phyloP scores from a whole-genome alignment of 2,888 invertebrate genomes.

The Zelleria hepariella region DNA sequence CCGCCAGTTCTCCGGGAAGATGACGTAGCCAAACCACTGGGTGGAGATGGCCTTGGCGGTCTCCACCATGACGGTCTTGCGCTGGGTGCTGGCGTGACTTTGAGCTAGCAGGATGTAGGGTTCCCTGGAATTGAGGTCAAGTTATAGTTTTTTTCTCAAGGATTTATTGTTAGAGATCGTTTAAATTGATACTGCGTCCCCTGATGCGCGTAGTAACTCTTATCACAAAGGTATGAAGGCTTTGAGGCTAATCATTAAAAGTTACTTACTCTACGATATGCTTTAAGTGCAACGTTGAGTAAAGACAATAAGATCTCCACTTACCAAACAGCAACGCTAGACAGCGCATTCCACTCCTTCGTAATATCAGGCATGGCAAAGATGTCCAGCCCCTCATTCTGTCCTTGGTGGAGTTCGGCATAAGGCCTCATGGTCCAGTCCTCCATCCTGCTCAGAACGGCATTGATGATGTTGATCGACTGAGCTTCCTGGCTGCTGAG shows the following conservation, averaged over 20 bases:
- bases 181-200: no score
- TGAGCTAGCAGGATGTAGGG: slow-evolving; percentile 49
- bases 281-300: no score
- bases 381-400: slow-evolving; percentile 39
- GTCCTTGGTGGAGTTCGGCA: slow-evolving; percentile 35
- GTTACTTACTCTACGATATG: no score
- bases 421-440: slow-evolving; percentile 47
- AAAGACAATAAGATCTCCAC: slow-evolving; percentile 15
- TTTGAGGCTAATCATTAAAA: no score
- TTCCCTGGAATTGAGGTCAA: slow-evolving; percentile 53
- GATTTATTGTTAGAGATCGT: not conserved
- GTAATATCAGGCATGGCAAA: slow-evolving; percentile 47
- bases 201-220: no score
- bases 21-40: slow-evolving; percentile 78
- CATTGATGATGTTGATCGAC: slow-evolving; percentile 40
- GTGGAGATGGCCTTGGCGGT: slow-evolving; percentile 77
- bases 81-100: slow-evolving; percentile 47
- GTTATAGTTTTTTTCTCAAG: not conserved
- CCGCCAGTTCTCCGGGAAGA: slow-evolving; percentile 74
- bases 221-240: no score
- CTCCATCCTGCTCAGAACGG: slow-evolving; percentile 31
- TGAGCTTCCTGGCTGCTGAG: slow-evolving; percentile 30
- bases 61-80: slow-evolving; percentile 49
- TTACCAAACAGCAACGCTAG: slow-evolving; percentile 56
- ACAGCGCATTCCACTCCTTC: slow-evolving; percentile 47